These are phyloP conservation scores for Drosophila anceps DNA, from an alignment of 2,888 invertebrate genomes.

Conservation along the genomic window DNA sequence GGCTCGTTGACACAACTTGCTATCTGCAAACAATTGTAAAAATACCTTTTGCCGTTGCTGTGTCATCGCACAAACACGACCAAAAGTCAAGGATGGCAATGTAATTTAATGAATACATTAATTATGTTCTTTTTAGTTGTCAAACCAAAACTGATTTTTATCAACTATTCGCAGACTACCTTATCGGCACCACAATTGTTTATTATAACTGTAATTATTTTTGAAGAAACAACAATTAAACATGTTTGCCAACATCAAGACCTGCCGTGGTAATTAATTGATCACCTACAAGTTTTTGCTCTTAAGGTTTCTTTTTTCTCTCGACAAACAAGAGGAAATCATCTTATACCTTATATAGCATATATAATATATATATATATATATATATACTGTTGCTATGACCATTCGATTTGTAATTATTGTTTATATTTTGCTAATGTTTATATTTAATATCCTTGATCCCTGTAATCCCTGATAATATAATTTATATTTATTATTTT, in stretches of 20 bases:
- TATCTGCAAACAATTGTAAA: constrained; percentile 2
- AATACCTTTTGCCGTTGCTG: background rate
- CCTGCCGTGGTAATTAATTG: background rate
- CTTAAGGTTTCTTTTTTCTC: background rate
- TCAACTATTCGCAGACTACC: background rate
- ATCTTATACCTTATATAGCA: no score
- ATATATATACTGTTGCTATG: no score
- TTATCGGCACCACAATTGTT: background rate
- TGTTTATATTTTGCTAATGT: no score
- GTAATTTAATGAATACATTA: background rate
- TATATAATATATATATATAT: no score
- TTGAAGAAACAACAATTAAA: background rate
- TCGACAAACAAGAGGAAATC: background rate
- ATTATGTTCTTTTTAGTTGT: background rate
- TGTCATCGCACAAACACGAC: constrained; percentile 1
- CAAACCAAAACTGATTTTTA: background rate
- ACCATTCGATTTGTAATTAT: no score
- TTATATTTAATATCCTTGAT: no score
- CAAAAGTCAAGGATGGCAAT: background rate
- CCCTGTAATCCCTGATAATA: no score
- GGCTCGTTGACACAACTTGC: background rate
- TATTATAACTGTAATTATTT: background rate
- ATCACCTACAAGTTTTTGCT: background rate
- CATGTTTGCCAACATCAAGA: background rate
- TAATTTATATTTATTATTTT: no score